These are phyloP conservation scores for Exocentrus adspersus DNA, from an alignment of 2,888 invertebrate genomes.

Conservation along the genomic window DNA sequence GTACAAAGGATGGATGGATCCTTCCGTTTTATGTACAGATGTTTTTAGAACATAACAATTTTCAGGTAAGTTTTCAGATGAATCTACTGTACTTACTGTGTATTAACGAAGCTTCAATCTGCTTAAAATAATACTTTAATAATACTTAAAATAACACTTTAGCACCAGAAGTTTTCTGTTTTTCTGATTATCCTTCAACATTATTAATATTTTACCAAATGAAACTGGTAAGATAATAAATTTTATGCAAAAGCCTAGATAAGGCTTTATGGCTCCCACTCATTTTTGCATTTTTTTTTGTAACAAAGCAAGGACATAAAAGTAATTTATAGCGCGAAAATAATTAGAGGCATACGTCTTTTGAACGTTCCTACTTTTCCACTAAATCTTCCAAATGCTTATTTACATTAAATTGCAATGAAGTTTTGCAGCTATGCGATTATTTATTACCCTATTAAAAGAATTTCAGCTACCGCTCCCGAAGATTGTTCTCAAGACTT, in stretches of 20 bases:
- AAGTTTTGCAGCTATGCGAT: background rate
- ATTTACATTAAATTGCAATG: conserved; percentile 14
- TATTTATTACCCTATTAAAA: conserved; percentile 11
- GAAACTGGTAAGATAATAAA: too few species aligned
- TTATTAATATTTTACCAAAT: too few species aligned
- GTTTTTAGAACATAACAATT: background rate
- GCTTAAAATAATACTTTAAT: too few species aligned
- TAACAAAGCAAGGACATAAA: background rate
- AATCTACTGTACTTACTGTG: too few species aligned
- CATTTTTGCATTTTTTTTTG: background rate
- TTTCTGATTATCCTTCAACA: too few species aligned
- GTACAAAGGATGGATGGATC: background rate
- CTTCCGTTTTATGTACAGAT: background rate
- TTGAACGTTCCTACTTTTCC: background rate
- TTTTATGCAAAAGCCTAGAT: background rate
- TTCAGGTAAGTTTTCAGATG: too few species aligned
- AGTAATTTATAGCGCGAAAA: conserved; percentile 4
- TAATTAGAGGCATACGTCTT: conserved; percentile 13
- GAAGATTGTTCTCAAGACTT: background rate
- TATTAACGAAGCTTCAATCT: too few species aligned
- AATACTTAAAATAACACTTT: too few species aligned
- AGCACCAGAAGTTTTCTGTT: too few species aligned
- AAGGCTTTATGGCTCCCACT: background rate
- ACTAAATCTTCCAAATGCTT: conserved; percentile 2
- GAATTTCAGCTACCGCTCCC: background rate